These are phyloP conservation scores for Sarcoramphus papa DNA, from an alignment of 2,797 vertebrate genomes.

Conservation along the genomic window DNA sequence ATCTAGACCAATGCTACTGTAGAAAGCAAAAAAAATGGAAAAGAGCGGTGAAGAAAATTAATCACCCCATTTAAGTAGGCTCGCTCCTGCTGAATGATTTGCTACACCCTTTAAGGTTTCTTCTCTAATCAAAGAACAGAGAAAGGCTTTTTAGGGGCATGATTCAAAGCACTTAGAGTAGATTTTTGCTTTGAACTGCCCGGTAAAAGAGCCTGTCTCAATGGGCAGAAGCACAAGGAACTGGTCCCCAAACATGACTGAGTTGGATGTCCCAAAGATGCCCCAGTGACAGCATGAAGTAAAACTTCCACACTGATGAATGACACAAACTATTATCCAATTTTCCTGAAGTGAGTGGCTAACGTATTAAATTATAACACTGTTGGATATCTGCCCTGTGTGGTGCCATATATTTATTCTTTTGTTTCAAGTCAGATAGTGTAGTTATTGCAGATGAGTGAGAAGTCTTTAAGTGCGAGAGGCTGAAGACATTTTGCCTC, in stretches of 20 bases:
- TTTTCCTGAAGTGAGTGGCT: not conserved
- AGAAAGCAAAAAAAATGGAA: not conserved
- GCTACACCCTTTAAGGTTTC: not conserved
- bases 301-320: not conserved
- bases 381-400: not conserved
- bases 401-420: not conserved
- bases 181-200: not conserved
- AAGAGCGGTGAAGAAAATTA: not conserved
- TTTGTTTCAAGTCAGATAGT: not conserved
- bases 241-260: not conserved
- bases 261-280: not conserved
- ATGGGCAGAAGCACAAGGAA: not conserved
- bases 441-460: not conserved
- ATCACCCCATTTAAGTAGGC: not conserved
- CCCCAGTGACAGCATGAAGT: not conserved
- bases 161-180: not conserved
- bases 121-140: not conserved
- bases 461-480: slow-evolving; percentile 36
- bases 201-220: not conserved
- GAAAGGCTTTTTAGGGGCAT: not conserved
- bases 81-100: not conserved
- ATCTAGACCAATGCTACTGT: not conserved
- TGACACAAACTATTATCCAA: not conserved
- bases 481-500: slow-evolving; percentile 47
- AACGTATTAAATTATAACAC: not conserved